Evolutionary conservation across 2,797 vertebrate species (phyloP), one percentile per base, ranked within the genome.

Genomic region (Forpus xanthops): DNA sequence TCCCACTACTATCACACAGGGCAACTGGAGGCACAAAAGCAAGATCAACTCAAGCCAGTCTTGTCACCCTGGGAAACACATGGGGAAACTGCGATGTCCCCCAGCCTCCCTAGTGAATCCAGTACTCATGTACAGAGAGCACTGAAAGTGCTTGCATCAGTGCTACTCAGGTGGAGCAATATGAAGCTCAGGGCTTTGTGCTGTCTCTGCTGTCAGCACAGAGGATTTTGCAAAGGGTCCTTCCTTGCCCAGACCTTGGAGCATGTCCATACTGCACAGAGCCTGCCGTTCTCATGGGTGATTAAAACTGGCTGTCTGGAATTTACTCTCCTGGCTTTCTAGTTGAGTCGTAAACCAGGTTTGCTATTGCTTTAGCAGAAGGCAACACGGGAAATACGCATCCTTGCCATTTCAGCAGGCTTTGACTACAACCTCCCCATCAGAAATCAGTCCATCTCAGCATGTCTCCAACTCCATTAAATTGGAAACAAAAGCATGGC

Each of bases 241-340:
- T 52, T 56, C 31, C 77, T 65, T 77, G 66, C 53, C 58, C 74
- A 85, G 66, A 44, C 41, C 62, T 62, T 42, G 67, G 35, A 91
- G 50, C 1, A 0, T 30, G 68, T 79, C 67, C 0, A 0, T 66
- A 9, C 60, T 31, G 19, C 52, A 39, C 1, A 0, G 21, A 82
- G 72, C 37, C 72, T 82, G 73, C 49, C 30, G 62, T 8, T 71
- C 80, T 53, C 3, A 0, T 15, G 58, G 39, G 30, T 60, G 62
- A 92, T 60, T 61, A 55, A 84, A 65, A 83, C 1, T 41, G 58
- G 25, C 74, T 83, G 60, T 2, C 62, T 92, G 61, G 39, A 70
- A 87, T 17, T 66, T 71, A 28, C 52, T 70, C 31, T 76, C 39
- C 27, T 30, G 3, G 8, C 64, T 67, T 79, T 62, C 35, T 35